Percentiles rank a stretch among this genome's conserved stretches.
Evolutionary conservation across 2,113 vertebrate genomes (phyloP).

Genomic region (Manacus vitellinus): DNA sequence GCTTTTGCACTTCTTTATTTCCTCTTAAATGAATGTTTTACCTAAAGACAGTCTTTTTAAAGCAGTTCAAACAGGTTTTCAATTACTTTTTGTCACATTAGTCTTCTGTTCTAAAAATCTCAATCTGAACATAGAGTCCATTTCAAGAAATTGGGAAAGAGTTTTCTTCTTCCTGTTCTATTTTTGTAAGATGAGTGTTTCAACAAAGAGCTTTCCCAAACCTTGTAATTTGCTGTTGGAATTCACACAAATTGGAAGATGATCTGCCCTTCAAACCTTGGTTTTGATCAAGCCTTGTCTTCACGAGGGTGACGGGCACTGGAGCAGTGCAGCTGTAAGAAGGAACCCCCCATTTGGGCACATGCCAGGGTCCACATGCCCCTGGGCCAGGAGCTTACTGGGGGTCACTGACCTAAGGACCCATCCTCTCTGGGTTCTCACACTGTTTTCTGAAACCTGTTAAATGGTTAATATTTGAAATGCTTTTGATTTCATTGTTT

Average conservation of each 20-base stretch:
- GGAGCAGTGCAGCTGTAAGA: accelerated
- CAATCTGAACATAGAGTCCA: background rate
- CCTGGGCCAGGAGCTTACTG: background rate
- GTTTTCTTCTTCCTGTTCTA: background rate
- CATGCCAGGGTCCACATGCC: background rate
- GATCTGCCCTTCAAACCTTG: background rate
- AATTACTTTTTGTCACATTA: constrained; percentile 5
- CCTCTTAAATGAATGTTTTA: background rate
- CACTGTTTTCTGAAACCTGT: background rate
- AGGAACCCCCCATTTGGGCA: accelerated
- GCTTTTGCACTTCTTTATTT: background rate
- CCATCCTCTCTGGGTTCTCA: background rate
- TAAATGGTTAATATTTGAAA: background rate
- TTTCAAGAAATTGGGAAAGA: background rate
- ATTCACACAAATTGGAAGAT: background rate
- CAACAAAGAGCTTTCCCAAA: background rate
- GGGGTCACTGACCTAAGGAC: background rate
- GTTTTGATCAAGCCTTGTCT: background rate
- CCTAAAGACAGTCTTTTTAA: background rate
- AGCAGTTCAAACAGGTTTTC: background rate
- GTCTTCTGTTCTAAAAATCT: background rate
- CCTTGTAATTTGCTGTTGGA: background rate
- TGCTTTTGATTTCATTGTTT: constrained; percentile 33
- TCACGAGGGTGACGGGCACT: accelerated
- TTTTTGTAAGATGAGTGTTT: background rate